Evolutionary conservation across 2,113 vertebrate genomes (phyloP).

Genomic region (Ranitomeya imitator): DNA sequence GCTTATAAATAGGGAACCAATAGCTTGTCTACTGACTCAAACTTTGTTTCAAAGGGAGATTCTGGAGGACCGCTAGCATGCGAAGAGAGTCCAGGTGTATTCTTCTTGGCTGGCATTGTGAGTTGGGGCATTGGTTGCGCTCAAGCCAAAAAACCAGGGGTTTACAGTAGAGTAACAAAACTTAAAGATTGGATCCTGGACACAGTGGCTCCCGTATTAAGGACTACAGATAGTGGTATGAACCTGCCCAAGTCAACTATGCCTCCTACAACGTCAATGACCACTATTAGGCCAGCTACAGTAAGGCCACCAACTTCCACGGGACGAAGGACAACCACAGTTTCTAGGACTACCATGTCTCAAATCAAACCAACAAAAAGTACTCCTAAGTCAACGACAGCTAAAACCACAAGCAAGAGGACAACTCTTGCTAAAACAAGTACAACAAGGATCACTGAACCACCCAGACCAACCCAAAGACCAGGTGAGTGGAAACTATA

Average conservation of each 20-base stretch:
- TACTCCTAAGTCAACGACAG: conserved; percentile 16
- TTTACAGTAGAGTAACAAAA: conserved; percentile 84
- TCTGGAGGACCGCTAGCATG: conserved; percentile 94
- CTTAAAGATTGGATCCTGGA: conserved; percentile 86
- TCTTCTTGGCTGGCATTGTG: conserved; percentile 90
- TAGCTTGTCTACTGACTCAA: background rate
- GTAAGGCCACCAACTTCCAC: conserved; percentile 34
- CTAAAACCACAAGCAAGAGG: background rate
- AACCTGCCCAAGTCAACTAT: background rate
- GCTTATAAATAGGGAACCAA: background rate
- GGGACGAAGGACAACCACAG: conserved; percentile 3
- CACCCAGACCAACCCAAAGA: conserved; percentile 54
- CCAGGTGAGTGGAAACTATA: conserved; percentile 67
- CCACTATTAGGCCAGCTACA: background rate
- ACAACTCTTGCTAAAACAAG: conserved; percentile 37
- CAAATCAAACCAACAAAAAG: conserved; percentile 45
- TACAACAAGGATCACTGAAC: background rate
- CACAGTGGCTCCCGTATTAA: conserved; percentile 60
- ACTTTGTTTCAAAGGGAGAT: conserved; percentile 80
- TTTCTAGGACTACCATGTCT: background rate
- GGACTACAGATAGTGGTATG: conserved; percentile 23
- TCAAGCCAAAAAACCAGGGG: conserved; percentile 82
- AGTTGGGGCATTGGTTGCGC: conserved; percentile 95
- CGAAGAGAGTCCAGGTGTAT: conserved; percentile 82
- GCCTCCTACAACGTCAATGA: conserved; percentile 25